Conservation (phyloP, 2,113 vertebrate genomes). For the Camelus bactrianus region DNA sequence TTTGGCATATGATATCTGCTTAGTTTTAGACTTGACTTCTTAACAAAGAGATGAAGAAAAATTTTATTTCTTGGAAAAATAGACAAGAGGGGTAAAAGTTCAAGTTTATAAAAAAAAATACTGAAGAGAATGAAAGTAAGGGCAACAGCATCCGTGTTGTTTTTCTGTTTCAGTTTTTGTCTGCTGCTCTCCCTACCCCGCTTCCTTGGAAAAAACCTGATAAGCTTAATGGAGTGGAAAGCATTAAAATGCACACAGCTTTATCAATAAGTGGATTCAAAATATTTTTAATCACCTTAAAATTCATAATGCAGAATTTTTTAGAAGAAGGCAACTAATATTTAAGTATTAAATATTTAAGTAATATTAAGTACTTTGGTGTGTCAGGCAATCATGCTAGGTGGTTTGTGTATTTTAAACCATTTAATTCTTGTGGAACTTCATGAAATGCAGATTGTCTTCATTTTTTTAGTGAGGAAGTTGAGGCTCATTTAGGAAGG, state of each 20-base stretch:
- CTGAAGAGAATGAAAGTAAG: constrained; percentile 35
- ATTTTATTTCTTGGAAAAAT: background rate
- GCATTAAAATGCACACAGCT: background rate
- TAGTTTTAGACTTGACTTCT: constrained; percentile 45
- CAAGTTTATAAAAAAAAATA: background rate
- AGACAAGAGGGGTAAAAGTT: background rate
- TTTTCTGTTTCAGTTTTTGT: constrained; percentile 55
- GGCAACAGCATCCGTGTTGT: background rate
- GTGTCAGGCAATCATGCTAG: background rate
- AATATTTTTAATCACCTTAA: constrained; percentile 12
- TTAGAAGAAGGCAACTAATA: background rate
- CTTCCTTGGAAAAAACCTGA: background rate
- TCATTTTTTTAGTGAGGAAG: constrained; percentile 27
- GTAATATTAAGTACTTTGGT: background rate
- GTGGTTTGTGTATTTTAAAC: constrained; percentile 31
- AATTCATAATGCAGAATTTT: constrained; percentile 35
- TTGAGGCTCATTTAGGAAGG: constrained; percentile 43
- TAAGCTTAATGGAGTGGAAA: background rate
- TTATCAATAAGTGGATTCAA: constrained; percentile 34
- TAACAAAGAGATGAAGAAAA: background rate
- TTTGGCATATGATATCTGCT: constrained; percentile 55
- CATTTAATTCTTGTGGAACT: background rate
- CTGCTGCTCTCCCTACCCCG: background rate
- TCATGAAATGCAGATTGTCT: background rate
- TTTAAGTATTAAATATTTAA: background rate